A percentile compares a stretch with the other conserved stretches of the same genome.
Conservation (phyloP, 35 echinoderm and acorn worm genomes). For the Holothuria glaberrima region DNA sequence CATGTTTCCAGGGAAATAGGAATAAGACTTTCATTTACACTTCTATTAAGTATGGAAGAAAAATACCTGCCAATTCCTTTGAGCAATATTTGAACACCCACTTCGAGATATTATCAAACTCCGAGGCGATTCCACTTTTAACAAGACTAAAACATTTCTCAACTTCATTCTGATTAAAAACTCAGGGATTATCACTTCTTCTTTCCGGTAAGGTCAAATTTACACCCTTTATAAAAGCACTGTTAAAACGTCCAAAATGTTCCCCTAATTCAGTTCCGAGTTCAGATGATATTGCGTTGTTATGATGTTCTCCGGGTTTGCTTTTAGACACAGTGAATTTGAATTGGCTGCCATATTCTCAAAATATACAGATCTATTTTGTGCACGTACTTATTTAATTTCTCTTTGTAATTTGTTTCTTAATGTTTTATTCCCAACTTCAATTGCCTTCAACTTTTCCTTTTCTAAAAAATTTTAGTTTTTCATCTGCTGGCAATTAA, state of each 20-base stretch:
- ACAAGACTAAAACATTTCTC: conserved; percentile 17
- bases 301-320: no score
- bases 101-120: not conserved
- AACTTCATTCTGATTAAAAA: no score
- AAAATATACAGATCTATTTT: conserved; percentile 26
- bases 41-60: no score
- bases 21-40: not conserved
- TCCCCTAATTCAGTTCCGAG: conserved; percentile 24
- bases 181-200: not conserved
- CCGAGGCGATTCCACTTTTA: not conserved
- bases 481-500: conserved; percentile 35
- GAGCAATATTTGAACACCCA: no score
- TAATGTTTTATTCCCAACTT: no score
- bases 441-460: conserved; percentile 13
- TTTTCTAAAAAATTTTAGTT: not conserved
- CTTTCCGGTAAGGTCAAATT: conserved; percentile 26
- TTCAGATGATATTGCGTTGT: not conserved
- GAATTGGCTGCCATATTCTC: not conserved
- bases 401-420: conserved; percentile 42
- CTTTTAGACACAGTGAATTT: not conserved
- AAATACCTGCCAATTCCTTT: conserved; percentile 11
- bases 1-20: not conserved
- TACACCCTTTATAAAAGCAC: not conserved
- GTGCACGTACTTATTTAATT: conserved; percentile 13
- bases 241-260: conserved; percentile 32